Evolutionary conservation across 2,797 vertebrate species (phyloP).

Genomic region (Columba guinea): DNA sequence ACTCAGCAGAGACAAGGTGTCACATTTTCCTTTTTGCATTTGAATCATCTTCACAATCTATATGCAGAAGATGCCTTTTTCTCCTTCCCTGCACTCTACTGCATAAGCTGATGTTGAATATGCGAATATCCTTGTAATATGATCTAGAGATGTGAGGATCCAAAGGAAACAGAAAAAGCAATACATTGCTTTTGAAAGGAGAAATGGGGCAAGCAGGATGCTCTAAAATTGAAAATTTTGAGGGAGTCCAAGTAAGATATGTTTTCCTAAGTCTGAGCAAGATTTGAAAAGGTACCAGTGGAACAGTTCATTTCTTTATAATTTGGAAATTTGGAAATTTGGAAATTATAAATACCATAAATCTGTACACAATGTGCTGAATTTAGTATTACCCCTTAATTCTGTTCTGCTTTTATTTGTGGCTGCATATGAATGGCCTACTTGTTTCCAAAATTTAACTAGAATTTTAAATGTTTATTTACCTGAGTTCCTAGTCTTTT

Average conservation of each 20-base stretch:
- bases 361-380: neutral
- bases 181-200: neutral
- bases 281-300: neutral
- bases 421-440: neutral
- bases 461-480: neutral
- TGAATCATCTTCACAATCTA: neutral
- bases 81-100: neutral
- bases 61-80: neutral
- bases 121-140: neutral
- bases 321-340: too few relatives aligned
- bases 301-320: neutral
- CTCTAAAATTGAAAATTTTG: fast-evolving
- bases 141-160: neutral
- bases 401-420: neutral
- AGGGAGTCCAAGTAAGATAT: neutral
- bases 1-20: neutral
- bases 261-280: neutral
- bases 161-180: neutral
- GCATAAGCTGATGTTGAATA: neutral
- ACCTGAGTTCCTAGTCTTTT: neutral
- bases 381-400: neutral
- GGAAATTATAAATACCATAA: neutral
- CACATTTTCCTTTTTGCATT: neutral
- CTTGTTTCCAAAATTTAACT: neutral
- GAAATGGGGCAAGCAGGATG: neutral